A percentile compares a stretch with the other conserved stretches of the same genome.
Conservation (phyloP, 2,888 invertebrate species). For the Myopa tessellatipennis region DNA sequence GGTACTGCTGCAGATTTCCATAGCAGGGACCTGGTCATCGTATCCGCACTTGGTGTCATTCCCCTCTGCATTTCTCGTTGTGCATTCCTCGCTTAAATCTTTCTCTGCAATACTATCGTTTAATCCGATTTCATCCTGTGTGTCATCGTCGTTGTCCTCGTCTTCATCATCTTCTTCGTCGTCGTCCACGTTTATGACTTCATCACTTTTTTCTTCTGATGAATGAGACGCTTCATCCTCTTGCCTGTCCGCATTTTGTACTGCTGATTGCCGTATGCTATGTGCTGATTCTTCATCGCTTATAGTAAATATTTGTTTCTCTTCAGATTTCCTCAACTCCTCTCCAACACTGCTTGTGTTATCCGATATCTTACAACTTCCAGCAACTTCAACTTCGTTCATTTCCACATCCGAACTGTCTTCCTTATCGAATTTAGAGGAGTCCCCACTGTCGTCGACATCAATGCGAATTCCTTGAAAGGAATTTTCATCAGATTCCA, state of each 20-base stretch:
- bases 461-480: conserved; percentile 10
- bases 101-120: not conserved
- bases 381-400: not conserved
- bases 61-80: no score
- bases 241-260: not conserved
- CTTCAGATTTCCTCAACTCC: not conserved
- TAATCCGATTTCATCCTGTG: not conserved
- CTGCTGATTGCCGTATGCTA: not conserved
- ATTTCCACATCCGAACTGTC: not conserved
- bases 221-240: not conserved
- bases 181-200: conserved; percentile 45
- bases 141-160: conserved; percentile 39
- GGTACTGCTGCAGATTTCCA: conserved; percentile 29
- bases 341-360: not conserved
- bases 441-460: not conserved
- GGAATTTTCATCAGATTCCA: not conserved
- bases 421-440: not conserved
- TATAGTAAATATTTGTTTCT: conserved; percentile 25
- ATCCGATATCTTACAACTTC: not conserved
- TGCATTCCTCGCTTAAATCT: not conserved
- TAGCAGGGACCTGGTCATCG: not conserved
- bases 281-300: conserved; percentile 40
- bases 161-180: conserved; percentile 20
- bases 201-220: conserved; percentile 17
- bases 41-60: not conserved